Base-by-base conservation (phyloP, 2,797 vertebrate genomes). In the Xyrichtys novacula region DNA sequence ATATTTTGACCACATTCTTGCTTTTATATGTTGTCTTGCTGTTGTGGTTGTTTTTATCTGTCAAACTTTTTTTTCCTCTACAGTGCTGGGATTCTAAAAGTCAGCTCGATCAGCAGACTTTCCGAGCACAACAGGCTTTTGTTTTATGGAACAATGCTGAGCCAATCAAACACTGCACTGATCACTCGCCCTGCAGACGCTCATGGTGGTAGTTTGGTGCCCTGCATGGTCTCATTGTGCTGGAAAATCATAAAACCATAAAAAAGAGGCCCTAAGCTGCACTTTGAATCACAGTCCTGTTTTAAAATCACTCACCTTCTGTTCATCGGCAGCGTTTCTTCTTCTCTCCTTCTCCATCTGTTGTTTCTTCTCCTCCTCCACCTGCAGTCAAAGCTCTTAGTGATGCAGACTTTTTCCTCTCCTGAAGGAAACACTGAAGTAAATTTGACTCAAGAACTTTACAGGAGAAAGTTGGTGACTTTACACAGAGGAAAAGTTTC, bases 141-240 rank as follows among this genome's bases (percentile, higher is more conserved):
- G 75, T 76, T 76, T 39, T 2, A 6, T 0, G 3, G 29, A 79
- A 74, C 70, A 77, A 67, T 62, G 53, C 43, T 11, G 0, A 1
- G 50, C 22, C 15, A 15, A 60, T n/a, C 38, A 39, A 57, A 38
- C 32, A 10, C 4, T 5, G 43, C 57, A 38, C 61, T 67, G 70
- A 69, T 19, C 61, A 87, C 81, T 85, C 87, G 79, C 55, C 1
- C 19, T 7, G 42, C n/a, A 5, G 12, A 66, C 74, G 39, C 40
- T 66, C 17, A 3, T 60, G 71, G 28, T 66, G 43, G 63, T 10
- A 42, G 56, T 67, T 47, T 25, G 39, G 32, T 14, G 57, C 28
- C 1, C 38, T 2, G 1, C 26, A 11, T 67, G 34, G 68, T 67
- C 9, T 78, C 67, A 47, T 7, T 65, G 59, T 77, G 70, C 78